Evolutionary conservation across 1,140 invertebrate genomes (phyloP).

Genomic region (Heliconius congener): DNA sequence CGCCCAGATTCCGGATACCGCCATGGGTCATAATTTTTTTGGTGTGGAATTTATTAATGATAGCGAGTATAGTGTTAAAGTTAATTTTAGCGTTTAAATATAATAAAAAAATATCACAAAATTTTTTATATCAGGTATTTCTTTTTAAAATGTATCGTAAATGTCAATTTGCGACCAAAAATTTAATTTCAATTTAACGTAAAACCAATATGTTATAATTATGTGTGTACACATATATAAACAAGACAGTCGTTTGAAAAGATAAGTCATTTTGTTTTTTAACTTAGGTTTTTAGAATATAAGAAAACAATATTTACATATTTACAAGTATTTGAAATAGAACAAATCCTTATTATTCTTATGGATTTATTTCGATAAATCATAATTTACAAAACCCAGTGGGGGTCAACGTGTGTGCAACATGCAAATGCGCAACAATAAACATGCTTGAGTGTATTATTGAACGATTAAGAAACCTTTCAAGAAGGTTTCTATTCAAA

Average conservation of each 20-base stretch:
- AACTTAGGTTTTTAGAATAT: too few relatives aligned
- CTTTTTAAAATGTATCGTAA: too few relatives aligned
- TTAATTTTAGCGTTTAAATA: background rate
- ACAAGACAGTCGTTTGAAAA: too few relatives aligned
- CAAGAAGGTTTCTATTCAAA: slow-evolving; percentile 56
- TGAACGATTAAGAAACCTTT: slow-evolving; percentile 67
- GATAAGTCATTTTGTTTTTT: too few relatives aligned
- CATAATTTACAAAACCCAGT: slow-evolving; percentile 28
- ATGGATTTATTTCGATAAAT: slow-evolving; percentile 26
- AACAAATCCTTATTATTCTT: slow-evolving; percentile 4
- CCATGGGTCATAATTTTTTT: slow-evolving; percentile 33
- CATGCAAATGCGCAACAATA: slow-evolving; percentile 50
- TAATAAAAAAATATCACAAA: background rate
- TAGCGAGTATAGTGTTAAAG: background rate
- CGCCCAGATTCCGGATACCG: slow-evolving; percentile 22
- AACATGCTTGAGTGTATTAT: slow-evolving; percentile 67
- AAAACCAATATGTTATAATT: too few relatives aligned
- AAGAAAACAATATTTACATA: background rate
- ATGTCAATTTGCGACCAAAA: too few relatives aligned
- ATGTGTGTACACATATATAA: too few relatives aligned
- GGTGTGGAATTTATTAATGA: background rate
- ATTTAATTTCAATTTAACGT: too few relatives aligned
- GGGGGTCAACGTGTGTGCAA: slow-evolving; percentile 24
- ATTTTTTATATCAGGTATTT: too few relatives aligned
- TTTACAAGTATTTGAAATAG: slow-evolving; percentile 16